Percentiles rank a stretch among this genome's conserved stretches.
phyloP scores from a whole-genome alignment of 2,797 vertebrate species.

The Tangara arthus region DNA sequence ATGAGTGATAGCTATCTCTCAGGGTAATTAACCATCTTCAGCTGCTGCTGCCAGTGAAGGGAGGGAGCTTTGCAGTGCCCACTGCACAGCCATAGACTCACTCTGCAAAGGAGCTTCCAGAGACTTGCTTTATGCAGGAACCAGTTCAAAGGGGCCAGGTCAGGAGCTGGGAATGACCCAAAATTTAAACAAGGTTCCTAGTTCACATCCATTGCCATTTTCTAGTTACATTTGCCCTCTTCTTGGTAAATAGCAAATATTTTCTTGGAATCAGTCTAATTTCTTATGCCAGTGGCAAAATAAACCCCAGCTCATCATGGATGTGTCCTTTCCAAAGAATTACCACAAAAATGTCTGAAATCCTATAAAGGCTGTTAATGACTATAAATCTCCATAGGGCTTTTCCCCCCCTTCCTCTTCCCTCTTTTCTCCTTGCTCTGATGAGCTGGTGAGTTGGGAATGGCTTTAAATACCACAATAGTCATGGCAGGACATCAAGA shows the following conservation, averaged over 20 bases:
- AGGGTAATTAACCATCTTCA: background rate
- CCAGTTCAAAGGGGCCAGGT: background rate
- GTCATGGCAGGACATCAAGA: conserved; percentile 63
- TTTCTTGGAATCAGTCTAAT: conserved; percentile 36
- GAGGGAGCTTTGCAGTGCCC: background rate
- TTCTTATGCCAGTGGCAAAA: conserved; percentile 46
- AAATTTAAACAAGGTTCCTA: background rate
- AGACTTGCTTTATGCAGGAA: background rate
- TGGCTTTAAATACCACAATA: conserved; percentile 61
- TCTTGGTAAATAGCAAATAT: conserved; percentile 32
- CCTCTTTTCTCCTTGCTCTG: conserved; percentile 25
- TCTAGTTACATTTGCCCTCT: background rate
- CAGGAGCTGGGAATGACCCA: background rate
- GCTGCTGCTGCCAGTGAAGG: background rate
- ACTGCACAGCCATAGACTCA: background rate
- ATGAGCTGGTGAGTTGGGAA: conserved; percentile 59
- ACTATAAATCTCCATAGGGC: conserved; percentile 43
- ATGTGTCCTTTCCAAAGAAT: conserved; percentile 44
- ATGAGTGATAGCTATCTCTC: background rate
- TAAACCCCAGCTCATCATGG: conserved; percentile 32
- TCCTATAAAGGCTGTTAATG: conserved; percentile 50
- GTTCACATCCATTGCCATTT: background rate
- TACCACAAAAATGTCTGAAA: conserved; percentile 64
- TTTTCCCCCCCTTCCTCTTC: background rate
- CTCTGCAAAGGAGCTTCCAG: background rate